These are phyloP conservation scores for Dicranocentrus wangi DNA, from an alignment of 2,888 invertebrate genomes.

Conservation along the genomic window DNA sequence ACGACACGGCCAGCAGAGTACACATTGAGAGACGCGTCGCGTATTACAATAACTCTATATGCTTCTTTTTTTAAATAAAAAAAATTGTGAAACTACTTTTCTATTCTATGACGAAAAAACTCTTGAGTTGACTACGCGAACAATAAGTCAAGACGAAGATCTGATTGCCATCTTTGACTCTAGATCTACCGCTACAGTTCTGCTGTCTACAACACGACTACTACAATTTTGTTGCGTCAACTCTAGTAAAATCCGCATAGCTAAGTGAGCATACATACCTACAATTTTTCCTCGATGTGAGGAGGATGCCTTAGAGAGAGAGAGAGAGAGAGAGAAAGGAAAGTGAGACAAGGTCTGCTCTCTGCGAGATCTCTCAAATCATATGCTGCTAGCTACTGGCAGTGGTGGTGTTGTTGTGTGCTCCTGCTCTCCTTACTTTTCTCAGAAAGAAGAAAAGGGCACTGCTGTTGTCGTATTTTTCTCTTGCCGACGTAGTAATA, in stretches of 20 bases:
- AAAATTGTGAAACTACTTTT: not conserved
- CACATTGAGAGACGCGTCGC: too few species aligned
- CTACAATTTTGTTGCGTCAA: slow-evolving; percentile 64
- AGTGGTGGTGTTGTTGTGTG: slow-evolving; percentile 23
- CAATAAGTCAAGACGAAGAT: slow-evolving; percentile 30
- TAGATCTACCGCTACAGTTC: slow-evolving; percentile 19
- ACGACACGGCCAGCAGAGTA: not conserved
- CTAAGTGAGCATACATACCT: slow-evolving; percentile 64
- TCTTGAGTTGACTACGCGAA: slow-evolving; percentile 1
- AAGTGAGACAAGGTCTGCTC: slow-evolving; percentile 51
- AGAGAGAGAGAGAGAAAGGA: slow-evolving; percentile 29
- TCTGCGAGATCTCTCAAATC: slow-evolving; percentile 52
- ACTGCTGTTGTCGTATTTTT: slow-evolving; percentile 48
- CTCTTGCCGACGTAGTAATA: slow-evolving; percentile 26
- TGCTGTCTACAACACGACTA: slow-evolving; percentile 31
- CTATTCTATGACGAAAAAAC: slow-evolving; percentile 6
- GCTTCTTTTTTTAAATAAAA: not conserved
- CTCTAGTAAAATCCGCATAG: slow-evolving; percentile 66
- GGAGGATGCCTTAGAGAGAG: slow-evolving; percentile 41
- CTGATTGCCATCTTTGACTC: slow-evolving; percentile 20
- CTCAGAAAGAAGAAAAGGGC: slow-evolving; percentile 38
- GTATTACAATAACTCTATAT: too few species aligned
- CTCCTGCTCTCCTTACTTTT: slow-evolving; percentile 13
- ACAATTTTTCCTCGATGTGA: slow-evolving; percentile 22
- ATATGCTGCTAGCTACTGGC: slow-evolving; percentile 44